phyloP scores from a whole-genome alignment of 2,113 vertebrate species.

The Regulus satrapa region DNA sequence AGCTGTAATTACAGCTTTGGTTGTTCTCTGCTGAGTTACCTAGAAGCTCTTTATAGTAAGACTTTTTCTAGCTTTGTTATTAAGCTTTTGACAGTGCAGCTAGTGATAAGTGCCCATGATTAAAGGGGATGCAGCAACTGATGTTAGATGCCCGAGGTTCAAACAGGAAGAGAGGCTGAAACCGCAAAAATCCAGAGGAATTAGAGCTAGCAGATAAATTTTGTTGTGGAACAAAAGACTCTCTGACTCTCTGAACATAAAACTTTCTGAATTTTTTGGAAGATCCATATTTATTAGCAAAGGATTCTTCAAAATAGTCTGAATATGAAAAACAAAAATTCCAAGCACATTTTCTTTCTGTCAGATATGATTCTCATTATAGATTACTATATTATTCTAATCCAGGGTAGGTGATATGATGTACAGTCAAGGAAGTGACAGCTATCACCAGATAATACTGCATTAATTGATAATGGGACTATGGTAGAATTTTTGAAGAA shows the following conservation, averaged over 20 bases:
- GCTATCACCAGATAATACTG: not conserved
- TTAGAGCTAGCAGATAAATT: not conserved
- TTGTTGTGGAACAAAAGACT: not conserved
- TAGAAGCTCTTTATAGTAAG: not conserved
- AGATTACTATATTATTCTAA: not conserved
- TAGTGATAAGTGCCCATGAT: not conserved
- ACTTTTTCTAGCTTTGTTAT: not conserved
- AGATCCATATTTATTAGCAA: not conserved
- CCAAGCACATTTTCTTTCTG: not conserved
- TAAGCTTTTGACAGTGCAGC: not conserved
- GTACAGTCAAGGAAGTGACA: not conserved
- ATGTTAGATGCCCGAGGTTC: not conserved
- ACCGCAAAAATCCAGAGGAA: not conserved
- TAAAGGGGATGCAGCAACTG: not conserved
- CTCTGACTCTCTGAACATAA: not conserved
- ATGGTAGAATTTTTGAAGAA: not conserved
- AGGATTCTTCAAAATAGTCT: not conserved
- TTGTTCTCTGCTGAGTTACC: not conserved
- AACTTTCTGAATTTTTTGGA: not conserved
- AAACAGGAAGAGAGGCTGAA: not conserved
- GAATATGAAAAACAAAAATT: not conserved
- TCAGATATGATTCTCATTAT: not conserved
- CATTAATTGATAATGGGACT: not conserved
- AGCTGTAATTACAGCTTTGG: not conserved
- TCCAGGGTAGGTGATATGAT: not conserved